phyloP scores from a whole-genome alignment of 2,888 invertebrate genomes.

The Amphipyra tragopoginis region DNA sequence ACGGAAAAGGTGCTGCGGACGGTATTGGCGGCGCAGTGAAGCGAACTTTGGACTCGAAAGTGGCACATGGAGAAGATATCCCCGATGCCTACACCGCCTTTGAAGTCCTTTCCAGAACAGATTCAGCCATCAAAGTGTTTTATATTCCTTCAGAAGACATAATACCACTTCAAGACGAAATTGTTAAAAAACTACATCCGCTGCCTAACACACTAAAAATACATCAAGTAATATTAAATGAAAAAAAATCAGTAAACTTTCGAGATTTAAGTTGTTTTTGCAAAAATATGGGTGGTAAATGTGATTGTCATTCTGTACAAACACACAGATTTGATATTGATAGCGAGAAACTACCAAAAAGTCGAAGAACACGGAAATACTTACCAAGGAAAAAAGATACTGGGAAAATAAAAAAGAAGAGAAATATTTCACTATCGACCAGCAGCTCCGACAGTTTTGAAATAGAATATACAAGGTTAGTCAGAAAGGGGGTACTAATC shows the following conservation, averaged over 20 bases:
- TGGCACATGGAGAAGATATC: conserved; percentile 21
- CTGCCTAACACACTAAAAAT: conserved; percentile 12
- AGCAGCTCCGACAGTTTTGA: too few relatives aligned
- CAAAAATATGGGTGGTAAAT: conserved; percentile 12
- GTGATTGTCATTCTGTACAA: conserved; percentile 17
- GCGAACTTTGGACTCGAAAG: conserved; percentile 18
- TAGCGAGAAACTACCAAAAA: too few relatives aligned
- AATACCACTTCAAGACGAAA: conserved; percentile 3
- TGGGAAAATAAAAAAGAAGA: too few relatives aligned
- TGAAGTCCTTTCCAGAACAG: conserved; percentile 17
- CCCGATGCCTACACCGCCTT: conserved; percentile 21
- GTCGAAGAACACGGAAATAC: too few relatives aligned
- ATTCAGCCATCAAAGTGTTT: conserved; percentile 7
- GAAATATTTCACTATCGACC: too few relatives aligned
- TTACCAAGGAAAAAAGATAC: too few relatives aligned
- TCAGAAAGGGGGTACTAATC: too few relatives aligned
- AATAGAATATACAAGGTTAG: too few relatives aligned
- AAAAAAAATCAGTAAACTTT: conserved; percentile 5
- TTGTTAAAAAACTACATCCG: conserved; percentile 12
- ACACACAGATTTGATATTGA: conserved; percentile 16
- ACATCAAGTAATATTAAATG: conserved; percentile 16
- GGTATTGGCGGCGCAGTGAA: conserved; percentile 24
- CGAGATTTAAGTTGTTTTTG: conserved; percentile 14
- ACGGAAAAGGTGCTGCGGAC: conserved; percentile 18
- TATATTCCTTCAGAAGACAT: conserved; percentile 2